phyloP scores from a whole-genome alignment of 2,888 invertebrate genomes.

The Beris chalybata region DNA sequence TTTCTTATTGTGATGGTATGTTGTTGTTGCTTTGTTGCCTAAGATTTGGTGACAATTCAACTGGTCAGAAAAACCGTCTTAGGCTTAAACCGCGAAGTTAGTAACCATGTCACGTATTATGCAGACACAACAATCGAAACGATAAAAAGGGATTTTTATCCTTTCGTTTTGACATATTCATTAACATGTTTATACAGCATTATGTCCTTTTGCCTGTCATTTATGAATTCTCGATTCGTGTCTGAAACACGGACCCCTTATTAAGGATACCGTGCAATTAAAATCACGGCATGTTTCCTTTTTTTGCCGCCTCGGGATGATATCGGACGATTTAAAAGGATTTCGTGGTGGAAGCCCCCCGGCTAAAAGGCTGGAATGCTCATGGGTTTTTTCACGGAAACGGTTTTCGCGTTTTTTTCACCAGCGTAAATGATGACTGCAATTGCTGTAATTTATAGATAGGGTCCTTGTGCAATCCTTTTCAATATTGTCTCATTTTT shows the following conservation, averaged over 20 bases:
- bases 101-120: constrained; percentile 39
- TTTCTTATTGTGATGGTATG: constrained; percentile 4
- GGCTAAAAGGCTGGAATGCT: not conserved
- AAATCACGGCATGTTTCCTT: constrained; percentile 33
- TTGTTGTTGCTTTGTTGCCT: not conserved
- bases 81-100: constrained; percentile 39
- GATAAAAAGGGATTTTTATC: constrained; percentile 45
- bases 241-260: constrained; percentile 25
- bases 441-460: constrained; percentile 20
- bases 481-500: not conserved
- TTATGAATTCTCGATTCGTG: constrained; percentile 32
- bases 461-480: constrained; percentile 11
- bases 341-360: not conserved
- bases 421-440: constrained; percentile 8
- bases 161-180: constrained; percentile 46
- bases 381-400: constrained; percentile 3
- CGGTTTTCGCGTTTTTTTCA: constrained; percentile 11
- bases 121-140: constrained; percentile 41
- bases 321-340: constrained; percentile 18
- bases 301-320: not conserved
- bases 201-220: constrained; percentile 45
- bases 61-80: constrained; percentile 16
- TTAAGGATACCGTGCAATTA: constrained; percentile 43
- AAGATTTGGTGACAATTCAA: constrained; percentile 27
- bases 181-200: constrained; percentile 45